Base-by-base conservation (phyloP, 2,888 invertebrate species). In the Drosophila vallismaia region DNA sequence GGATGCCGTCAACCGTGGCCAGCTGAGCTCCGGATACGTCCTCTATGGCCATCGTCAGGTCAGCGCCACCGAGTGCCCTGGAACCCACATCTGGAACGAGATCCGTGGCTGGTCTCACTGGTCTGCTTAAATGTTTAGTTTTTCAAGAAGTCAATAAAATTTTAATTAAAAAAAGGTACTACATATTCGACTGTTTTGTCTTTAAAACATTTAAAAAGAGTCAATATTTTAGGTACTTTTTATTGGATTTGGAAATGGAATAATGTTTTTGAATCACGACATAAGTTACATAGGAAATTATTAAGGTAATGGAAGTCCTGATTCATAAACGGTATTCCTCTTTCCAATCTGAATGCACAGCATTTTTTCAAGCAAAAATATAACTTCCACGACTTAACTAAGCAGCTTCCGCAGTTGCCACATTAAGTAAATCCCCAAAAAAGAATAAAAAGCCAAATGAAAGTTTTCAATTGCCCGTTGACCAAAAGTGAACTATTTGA, bases 21-120 rank as follows among this genome's bases (percentile, higher is more conserved):
- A 78, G 42, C 60, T 84, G 45, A 36, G 33, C 1, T 78, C 78
- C 12, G 78, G 78, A 26, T 80, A 84, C 50, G 59, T 42, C 4
- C 68, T 78, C 36, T 82, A 87, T 40, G 89, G 90, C 31, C 90
- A 90, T 74, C 82, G 88, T 9, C 89, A 90, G 72, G 87, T 85
- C 3, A 63, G 87, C 62, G 31, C 83, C 29, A 89, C 89, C 10
- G 89, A 90, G 50, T 88, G 89, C 69, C 89, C 90, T 44, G 90
- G 90, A 57, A 88, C 73, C 53, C 88, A 79, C 28, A 71, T 89
- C 67, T 89, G 80, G 74, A 71, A 67, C 60, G 88, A 89, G 75
- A 90, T 90, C 58, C 79, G 85, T 54, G 77, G 69, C 45, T 90
- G 90, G 90, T 50, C 88, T 36, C 72, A 86, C 76, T 90, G 88